Evolutionary conservation across 2,113 vertebrate species (phyloP), one percentile per base, ranked within the genome.

Genomic region (Himantopus leucocephalus): DNA sequence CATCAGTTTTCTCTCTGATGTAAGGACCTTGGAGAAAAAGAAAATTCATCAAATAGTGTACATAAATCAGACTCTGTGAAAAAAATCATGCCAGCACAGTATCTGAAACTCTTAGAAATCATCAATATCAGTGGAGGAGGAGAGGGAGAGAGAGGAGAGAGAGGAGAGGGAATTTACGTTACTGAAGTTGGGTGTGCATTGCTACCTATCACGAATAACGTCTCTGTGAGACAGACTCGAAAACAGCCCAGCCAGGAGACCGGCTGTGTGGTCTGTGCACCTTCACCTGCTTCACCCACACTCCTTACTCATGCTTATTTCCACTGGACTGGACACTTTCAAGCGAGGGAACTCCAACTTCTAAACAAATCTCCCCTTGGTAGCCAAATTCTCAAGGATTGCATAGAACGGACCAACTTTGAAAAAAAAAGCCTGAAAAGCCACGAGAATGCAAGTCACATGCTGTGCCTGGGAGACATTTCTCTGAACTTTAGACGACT

Each of bases 391-490:
- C 34, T 92, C 3, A 1, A 8, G 2, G n/a, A 59, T 14, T 8
- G 5, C 21, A 62, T 3, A 62, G 83, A 70, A 64, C 6, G 14
- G 35, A 75, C 13, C 26, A 85, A 7, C 19, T 74, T 76, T 41
- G 55, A 64, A 85, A 68, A 6, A 8, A 63, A 55, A 75, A 14
- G 13, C 29, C 64, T 78, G 64, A 48, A 78, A 63, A 56, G 34
- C 8, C 12, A 19, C 0, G 3, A 41, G 47, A 63, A 72, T 41
- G 18, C 6, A 55, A 53, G 30, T 24, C 35, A 11, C 5, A 3
- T 1, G 1, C 27, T 21, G 10, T 32, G 12, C 24, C n/a, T 66
- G 21, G 34, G 52, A 87, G 35, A 11, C 0, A 0, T 48, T 73
- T 62, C 56, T 53, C 22, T 34, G 63, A 58, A 26, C 30, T 53